Base-by-base conservation (phyloP, 2,888 invertebrate species). In the Agonopterix arenella region DNA sequence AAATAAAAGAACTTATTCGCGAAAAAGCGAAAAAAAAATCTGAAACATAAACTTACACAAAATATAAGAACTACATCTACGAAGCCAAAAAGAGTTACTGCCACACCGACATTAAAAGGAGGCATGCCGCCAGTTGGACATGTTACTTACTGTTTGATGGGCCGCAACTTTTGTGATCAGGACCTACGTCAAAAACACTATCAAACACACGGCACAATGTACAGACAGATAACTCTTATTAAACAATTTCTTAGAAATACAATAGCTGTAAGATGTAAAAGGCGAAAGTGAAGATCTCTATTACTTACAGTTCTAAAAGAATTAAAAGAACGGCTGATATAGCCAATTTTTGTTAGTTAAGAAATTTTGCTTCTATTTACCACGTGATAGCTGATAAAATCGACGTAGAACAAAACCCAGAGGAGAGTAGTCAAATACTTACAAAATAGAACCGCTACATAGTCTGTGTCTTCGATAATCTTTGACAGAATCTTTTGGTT, bases 401-500 rank as follows among this genome's bases (percentile, higher is more conserved):
- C 61, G 66, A 76, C 72, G 70, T 70, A 75, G 64, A 73, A 62
- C 68, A 75, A 80, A 73, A 70, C 66, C 68, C 61, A 53, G 56
- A 59, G 55, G 11, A 53, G 55, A 46, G 8, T 60, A 70, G 52
- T 53, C 58, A 45, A 61, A 67, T 89, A 96, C 97, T 96, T 92
- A 97, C 97, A 97, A 90, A 97, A 97, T 70, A 97, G 91, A 63
- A 97, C 97, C 51, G 97, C 97, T 62, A 97, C 96, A 77, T 94
- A 97, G 66, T 96, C 95, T 18, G 96, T 96, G 63, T 97, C 97
- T 79, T 96, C 96, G 58, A 97, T 95, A 70, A 97, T 96, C 88
- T 97, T 97, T 53, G 92, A 91, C 59, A 97, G 90, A 70, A 97
- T 96, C 82, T 96, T 96, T 56, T 96, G 92, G 79, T 97, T 97